These are phyloP conservation scores for Cabera pusaria DNA, from an alignment of 2,888 invertebrate genomes.

Conservation along the genomic window DNA sequence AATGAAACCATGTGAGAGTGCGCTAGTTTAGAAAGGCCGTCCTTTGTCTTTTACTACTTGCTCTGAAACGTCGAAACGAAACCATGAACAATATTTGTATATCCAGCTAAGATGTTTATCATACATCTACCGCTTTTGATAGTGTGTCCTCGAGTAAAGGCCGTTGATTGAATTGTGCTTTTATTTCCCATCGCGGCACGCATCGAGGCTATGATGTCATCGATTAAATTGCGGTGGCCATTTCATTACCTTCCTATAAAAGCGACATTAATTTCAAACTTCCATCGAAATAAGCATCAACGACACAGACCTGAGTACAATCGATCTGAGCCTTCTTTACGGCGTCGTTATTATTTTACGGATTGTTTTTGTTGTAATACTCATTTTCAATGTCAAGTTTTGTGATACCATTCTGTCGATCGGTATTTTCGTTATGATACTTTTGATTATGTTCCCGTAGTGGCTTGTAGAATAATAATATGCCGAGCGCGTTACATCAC, in stretches of 20 bases:
- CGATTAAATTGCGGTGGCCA: conserved; percentile 71
- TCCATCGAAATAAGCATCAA: conserved; percentile 43
- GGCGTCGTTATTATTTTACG: conserved; percentile 56
- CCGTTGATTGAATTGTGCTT: conserved; percentile 71
- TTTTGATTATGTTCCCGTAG: conserved; percentile 34
- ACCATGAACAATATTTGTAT: conserved; percentile 2
- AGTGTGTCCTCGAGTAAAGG: conserved; percentile 34
- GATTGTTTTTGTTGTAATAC: conserved; percentile 47
- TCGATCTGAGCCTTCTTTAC: conserved; percentile 58
- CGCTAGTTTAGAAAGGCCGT: too few species aligned
- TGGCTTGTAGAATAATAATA: conserved; percentile 41
- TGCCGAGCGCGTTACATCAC: conserved; percentile 61
- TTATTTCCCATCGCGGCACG: conserved; percentile 67
- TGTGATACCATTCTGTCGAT: conserved; percentile 20
- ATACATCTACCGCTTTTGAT: conserved; percentile 26
- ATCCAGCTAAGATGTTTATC: conserved; percentile 12
- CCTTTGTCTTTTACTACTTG: too few species aligned
- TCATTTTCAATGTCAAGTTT: conserved; percentile 57
- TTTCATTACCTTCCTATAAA: conserved; percentile 68
- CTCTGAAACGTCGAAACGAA: conserved; percentile 1
- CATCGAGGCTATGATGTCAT: conserved; percentile 71
- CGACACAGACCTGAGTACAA: conserved; percentile 39
- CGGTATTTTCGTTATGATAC: conserved; percentile 39
- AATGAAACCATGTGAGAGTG: too few species aligned
- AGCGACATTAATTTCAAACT: conserved; percentile 56